Evolutionary conservation across 2,888 invertebrate species (phyloP), one percentile per base, ranked within the genome.

Genomic region (Drosophila neotestacea): DNA sequence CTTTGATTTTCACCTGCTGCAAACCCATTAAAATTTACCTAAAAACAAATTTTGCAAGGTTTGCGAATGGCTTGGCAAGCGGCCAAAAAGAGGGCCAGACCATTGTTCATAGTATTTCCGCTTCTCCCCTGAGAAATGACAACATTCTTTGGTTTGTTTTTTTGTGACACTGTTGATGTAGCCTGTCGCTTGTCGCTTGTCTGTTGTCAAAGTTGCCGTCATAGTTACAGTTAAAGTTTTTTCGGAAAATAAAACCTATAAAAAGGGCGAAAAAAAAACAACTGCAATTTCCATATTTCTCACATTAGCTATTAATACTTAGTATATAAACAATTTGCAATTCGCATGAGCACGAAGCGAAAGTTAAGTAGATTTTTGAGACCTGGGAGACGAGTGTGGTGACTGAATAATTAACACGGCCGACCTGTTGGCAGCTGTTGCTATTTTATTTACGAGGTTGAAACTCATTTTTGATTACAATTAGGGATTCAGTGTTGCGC

Each of bases 311-410:
- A 77, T 82, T 85, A 81, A 85, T 84, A 65, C 63, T 48, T 48
- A 70, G n/a, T 44, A 27, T 72, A 79, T 64, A 72, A 80, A 72
- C 63, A 81, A 81, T 86, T 86, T 85, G 73, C 82, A 85, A 81
- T 65, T 74, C 71, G 71, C 74, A 72, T 70, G 79, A 83, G 71
- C 79, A 64, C 48, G 55, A 44, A 44, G 54, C 34, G 42, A 55
- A 55, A 55, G n/a, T 55, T 34, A 41, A 54, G 68, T 56, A 38
- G 55, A 60, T 59, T 59, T 44, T 28, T 44, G 30, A 48, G 50
- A 44, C 9, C 61, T 13, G 32, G 3, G 32, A 6, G 2, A 6
- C 32, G 7, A 6, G 32, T 32, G 32, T 32, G 32, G 9, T 32
- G n/a, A 13, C 67, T 83, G 70, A 83, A 84, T 83, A 83, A 84